phyloP scores from a whole-genome alignment of 2,888 invertebrate species.

The Rhopalosiphum nymphaeae region DNA sequence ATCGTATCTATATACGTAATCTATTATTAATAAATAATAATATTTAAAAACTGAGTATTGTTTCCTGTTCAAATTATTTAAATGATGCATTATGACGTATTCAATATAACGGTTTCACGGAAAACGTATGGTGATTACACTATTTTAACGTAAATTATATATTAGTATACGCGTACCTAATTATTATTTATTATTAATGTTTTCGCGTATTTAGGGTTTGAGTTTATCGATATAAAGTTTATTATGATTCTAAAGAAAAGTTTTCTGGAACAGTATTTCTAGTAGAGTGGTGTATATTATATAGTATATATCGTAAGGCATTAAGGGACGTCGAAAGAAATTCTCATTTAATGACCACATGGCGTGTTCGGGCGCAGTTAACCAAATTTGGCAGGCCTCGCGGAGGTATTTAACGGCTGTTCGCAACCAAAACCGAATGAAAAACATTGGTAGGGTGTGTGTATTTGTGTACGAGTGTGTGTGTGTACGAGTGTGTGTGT shows the following conservation, averaged over 20 bases:
- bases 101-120: background rate
- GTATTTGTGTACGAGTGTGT: background rate
- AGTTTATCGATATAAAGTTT: constrained; percentile 53
- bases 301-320: background rate
- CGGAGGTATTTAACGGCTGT: constrained; percentile 56
- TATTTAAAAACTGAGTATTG: background rate
- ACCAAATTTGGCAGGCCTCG: constrained; percentile 54
- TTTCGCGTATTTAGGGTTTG: background rate
- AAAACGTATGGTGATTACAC: background rate
- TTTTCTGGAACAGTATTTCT: background rate
- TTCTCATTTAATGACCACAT: constrained; percentile 58
- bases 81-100: background rate
- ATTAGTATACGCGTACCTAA: background rate
- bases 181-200: background rate
- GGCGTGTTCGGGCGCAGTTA: constrained; percentile 53
- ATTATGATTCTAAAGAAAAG: constrained; percentile 52
- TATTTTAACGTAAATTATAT: background rate
- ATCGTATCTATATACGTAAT: background rate
- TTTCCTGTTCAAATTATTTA: background rate
- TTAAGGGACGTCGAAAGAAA: background rate
- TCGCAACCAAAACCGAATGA: constrained; percentile 42
- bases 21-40: background rate
- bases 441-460: background rate
- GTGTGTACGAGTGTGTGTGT: background rate
- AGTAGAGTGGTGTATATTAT: constrained; percentile 4